Base-by-base conservation (phyloP, 2,113 vertebrate genomes). In the Budorcas taxicolor region DNA sequence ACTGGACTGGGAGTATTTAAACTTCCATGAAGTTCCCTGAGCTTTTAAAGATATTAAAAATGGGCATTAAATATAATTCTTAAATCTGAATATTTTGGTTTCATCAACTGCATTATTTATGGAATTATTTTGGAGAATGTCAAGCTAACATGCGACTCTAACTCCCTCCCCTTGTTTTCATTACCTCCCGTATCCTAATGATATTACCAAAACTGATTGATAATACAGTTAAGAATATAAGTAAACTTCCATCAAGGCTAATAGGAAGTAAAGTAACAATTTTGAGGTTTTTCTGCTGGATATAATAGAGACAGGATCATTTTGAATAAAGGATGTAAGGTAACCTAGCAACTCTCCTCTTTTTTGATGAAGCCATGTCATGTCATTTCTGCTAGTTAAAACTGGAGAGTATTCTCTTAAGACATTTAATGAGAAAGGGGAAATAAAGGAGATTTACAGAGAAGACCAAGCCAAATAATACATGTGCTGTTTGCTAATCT, bases 301-400 rank as follows among this genome's bases (percentile, higher is more conserved):
- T 80, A 47, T 47, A 86, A 71, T n/a, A 87, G 62, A 97, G 76
- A 80, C 25, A 81, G n/a, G 33, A 90, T 90, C 62, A 53, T 88
- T 96, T 81, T 74, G 53, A 96, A 82, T 36, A 62, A 74, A 87
- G 88, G 58, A 62, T 83, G 3, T 74, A 82, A 82, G 36, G 84
- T 95, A 96, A 93, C 91, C 81, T 91, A 97, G 93, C 57, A 97
- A 93, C 82, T 94, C 36, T 88, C 19, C 19, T 78, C 36, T 83
- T 36, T 84, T 71, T 67, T 67, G 43, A 90, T 80, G 85, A 90
- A 96, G 43, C 52, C 78, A 47, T 87, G 78, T 83, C 87, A 71
- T 94, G 55, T 64, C 60, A 84, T 92, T 90, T 92, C 57, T 90
- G 47, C 85, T 95, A 76, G 55, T 45, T 96, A 15, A 47, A 93